A percentile compares a stretch with the other conserved stretches of the same genome.
phyloP scores from a whole-genome alignment of 1,140 invertebrate species.

The Galendromus occidentalis region DNA sequence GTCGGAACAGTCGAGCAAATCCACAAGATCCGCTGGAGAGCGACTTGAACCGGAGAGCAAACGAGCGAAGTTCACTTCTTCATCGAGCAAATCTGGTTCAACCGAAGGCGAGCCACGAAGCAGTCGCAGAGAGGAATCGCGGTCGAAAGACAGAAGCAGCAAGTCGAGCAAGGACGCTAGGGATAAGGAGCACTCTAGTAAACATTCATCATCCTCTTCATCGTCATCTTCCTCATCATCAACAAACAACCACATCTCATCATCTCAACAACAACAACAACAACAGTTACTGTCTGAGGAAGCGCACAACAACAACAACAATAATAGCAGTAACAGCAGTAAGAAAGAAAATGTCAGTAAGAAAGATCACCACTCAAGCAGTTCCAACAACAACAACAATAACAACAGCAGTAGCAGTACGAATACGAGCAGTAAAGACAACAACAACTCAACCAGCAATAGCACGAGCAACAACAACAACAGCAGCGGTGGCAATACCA shows the following conservation, averaged over 20 bases:
- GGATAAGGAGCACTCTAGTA: conserved; percentile 11
- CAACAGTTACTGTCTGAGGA: too few species aligned
- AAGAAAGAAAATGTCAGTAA: conserved; percentile 24
- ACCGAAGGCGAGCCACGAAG: conserved; percentile 17
- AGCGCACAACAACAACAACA: neutral
- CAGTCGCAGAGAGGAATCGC: conserved; percentile 15
- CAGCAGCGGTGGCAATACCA: neutral
- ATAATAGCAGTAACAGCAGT: conserved; percentile 15
- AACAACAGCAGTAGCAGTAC: conserved; percentile 1
- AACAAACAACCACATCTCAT: neutral
- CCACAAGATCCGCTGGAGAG: conserved; percentile 12
- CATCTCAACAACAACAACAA: too few species aligned
- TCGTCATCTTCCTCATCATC: conserved; percentile 7
- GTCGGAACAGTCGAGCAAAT: conserved; percentile 22
- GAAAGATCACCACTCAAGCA: conserved; percentile 15
- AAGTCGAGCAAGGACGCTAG: conserved; percentile 14
- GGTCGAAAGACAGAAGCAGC: conserved; percentile 21
- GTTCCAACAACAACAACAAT: conserved; percentile 10
- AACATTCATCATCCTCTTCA: neutral
- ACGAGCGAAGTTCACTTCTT: conserved; percentile 37
- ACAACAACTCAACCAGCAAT: neutral
- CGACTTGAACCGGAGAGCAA: conserved; percentile 41
- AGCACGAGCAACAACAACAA: conserved; percentile 11
- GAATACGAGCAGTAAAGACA: conserved; percentile 12
- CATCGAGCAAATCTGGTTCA: conserved; percentile 17